A percentile compares a stretch with the other conserved stretches of the same genome.
Conservation (phyloP, 2,797 vertebrate species). For the Typhlichthys subterraneus region DNA sequence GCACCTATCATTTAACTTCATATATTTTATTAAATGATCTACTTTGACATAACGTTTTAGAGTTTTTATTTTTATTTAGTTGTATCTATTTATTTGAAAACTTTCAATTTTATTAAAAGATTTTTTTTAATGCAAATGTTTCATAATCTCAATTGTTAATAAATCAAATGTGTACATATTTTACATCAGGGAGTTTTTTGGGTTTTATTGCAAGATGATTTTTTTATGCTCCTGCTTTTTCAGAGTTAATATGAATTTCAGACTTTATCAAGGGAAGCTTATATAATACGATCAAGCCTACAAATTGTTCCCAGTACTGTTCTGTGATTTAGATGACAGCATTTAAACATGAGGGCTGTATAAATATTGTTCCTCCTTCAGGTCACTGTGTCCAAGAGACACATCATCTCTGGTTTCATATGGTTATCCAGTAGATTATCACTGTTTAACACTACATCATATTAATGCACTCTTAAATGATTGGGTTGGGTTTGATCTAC, state of each 20-base stretch:
- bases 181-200: slow-evolving; percentile 16
- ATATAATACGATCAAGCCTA: not conserved
- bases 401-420: slow-evolving; percentile 8
- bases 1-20: not conserved
- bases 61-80: slow-evolving; percentile 22
- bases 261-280: not conserved
- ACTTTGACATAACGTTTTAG: slow-evolving; percentile 23
- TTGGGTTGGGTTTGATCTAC: too few relatives aligned
- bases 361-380: slow-evolving; percentile 8
- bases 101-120: too few relatives aligned
- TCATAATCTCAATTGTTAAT: slow-evolving; percentile 48
- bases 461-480: too few relatives aligned
- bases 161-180: slow-evolving; percentile 55
- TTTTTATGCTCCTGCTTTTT: not conserved
- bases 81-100: slow-evolving; percentile 20
- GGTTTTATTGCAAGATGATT: not conserved
- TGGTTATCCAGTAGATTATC: slow-evolving; percentile 18
- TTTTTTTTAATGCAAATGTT: slow-evolving; percentile 5
- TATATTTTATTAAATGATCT: slow-evolving; percentile 42
- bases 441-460: too few relatives aligned
- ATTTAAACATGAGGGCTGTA: not conserved
- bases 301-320: not conserved
- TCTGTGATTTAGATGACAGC: slow-evolving; percentile 23
- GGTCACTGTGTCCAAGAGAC: slow-evolving; percentile 20
- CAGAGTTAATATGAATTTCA: slow-evolving; percentile 4